A percentile compares a stretch with the other conserved stretches of the same genome.
Evolutionary conservation across 2,888 invertebrate species (phyloP).

Genomic region (Nasonia oneida): DNA sequence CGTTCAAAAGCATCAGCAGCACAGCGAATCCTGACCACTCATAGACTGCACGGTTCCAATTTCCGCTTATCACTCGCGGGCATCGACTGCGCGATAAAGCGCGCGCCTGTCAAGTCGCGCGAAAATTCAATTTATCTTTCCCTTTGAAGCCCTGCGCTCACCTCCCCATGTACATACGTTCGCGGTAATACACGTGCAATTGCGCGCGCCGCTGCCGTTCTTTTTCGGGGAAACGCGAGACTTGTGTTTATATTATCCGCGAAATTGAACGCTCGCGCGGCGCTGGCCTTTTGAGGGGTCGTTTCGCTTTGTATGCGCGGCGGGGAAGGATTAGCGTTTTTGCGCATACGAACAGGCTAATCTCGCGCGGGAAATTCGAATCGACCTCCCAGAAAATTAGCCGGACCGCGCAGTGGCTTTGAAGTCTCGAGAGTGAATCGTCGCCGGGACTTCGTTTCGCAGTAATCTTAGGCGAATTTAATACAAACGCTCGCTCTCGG

Average conservation of each 20-base stretch:
- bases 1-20: background rate
- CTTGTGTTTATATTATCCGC: background rate
- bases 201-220: background rate
- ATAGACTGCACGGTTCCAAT: conserved; percentile 45
- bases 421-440: background rate
- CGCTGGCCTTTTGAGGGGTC: too few species aligned
- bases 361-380: too few species aligned
- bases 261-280: background rate
- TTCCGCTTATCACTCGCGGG: conserved; percentile 8
- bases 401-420: background rate
- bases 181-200: background rate
- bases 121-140: conserved; percentile 69
- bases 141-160: conserved; percentile 64
- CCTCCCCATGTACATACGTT: background rate
- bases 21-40: background rate
- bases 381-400: background rate
- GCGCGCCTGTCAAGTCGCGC: conserved; percentile 58
- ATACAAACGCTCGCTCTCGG: too few species aligned
- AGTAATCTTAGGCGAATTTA: too few species aligned
- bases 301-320: background rate
- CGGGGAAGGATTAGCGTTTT: background rate
- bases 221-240: conserved; percentile 9
- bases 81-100: conserved; percentile 43
- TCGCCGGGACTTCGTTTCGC: background rate
- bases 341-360: background rate